Base-by-base conservation (phyloP, 2,113 vertebrate genomes). In the Oryzias melastigma region DNA sequence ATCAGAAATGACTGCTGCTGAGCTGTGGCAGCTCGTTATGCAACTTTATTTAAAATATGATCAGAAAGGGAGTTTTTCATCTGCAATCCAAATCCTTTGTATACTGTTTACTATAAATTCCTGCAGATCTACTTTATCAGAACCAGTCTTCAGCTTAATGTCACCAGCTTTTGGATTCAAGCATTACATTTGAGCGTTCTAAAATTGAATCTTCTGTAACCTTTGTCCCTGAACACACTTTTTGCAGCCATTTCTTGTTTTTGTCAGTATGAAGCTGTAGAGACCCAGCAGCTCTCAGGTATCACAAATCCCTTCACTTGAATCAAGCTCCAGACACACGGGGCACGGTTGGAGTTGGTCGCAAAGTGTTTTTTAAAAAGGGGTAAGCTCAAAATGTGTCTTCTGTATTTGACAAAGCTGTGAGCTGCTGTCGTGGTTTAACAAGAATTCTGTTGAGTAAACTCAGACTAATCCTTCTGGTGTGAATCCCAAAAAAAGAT, bases 261-360 rank as follows among this genome's bases (percentile, higher is more conserved):
- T 35, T 35, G 7, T 35, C 7, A 8, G 29, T 8, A 19, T 25
- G 16, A 25, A 27, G 49, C 4, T 3, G 10, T 14, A 27, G 14
- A 27, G 50, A 52, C 6, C 59, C 75, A 68, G 68, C 78, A 80
- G 68, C 77, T 85, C 82, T 90, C 88, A 89, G 86, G 86, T 83
- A 77, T 67, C 62, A 49, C 43, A 60, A 53, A 65, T 50, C 5
- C 54, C 18, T 43, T 16, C 7, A 27, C 46, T 6, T 47, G 35
- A 35, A 35, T 12, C 35, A 35, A 35, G 29, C 29, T 35, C 29
- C 29, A 35, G 29, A 35, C 29, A 35, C 7, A 10, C 8, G 29
- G 29, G 29, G 29, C 7, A 8, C 29, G 7, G 29, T 35, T 35
- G 29, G 29, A 7, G 29, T 8, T 1, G 29, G 29, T 10, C 7